Percentiles rank a stretch among this genome's conserved stretches.
Evolutionary conservation across 2,888 invertebrate genomes (phyloP).

Genomic region (Netelia melanura): DNA sequence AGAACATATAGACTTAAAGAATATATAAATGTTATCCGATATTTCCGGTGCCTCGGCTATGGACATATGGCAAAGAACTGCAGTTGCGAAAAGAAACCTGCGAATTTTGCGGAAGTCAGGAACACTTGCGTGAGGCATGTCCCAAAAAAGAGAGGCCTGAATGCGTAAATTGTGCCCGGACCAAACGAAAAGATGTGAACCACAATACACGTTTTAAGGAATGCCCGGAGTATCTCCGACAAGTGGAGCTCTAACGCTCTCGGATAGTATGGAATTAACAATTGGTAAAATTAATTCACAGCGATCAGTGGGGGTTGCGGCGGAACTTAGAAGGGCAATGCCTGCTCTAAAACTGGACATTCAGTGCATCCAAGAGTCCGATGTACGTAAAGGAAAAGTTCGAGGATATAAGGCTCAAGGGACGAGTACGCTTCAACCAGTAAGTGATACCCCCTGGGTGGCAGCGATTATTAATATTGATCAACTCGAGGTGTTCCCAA

Average conservation of each 20-base stretch:
- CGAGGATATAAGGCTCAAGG: not conserved
- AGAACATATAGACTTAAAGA: not conserved
- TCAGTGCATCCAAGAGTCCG: slow-evolving; percentile 54
- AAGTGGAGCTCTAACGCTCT: not conserved
- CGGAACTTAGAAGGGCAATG: not conserved
- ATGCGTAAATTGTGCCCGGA: not conserved
- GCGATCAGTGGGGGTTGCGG: not conserved
- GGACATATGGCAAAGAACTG: slow-evolving; percentile 31
- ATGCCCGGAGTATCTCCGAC: slow-evolving; percentile 15
- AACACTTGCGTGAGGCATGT: not conserved
- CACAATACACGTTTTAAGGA: not conserved
- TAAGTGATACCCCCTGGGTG: no score
- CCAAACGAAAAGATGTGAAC: no score
- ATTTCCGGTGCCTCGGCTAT: slow-evolving; percentile 32
- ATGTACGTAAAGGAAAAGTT: not conserved
- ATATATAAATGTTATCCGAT: slow-evolving; percentile 1
- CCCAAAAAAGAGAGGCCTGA: not conserved
- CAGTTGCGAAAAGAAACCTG: not conserved
- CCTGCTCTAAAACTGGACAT: not conserved
- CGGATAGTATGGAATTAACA: not conserved
- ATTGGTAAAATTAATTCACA: slow-evolving; percentile 27
- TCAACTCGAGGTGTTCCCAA: no score
- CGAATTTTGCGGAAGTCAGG: slow-evolving; percentile 2
- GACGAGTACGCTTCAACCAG: no score
- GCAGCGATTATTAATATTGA: no score